phyloP scores from a whole-genome alignment of 2,113 vertebrate species.

The Pelecanus crispus region DNA sequence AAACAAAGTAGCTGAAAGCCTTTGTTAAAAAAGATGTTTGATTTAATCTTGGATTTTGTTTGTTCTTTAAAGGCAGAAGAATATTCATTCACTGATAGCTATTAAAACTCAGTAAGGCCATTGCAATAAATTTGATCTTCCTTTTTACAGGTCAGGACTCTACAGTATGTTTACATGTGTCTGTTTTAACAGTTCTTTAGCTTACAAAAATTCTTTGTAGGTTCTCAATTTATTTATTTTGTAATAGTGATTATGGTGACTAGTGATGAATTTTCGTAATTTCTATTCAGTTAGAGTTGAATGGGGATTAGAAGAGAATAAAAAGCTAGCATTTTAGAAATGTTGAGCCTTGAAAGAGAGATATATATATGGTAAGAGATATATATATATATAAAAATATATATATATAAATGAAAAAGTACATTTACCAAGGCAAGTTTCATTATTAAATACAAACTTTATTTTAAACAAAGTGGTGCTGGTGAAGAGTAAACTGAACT shows the following conservation, averaged over 20 bases:
- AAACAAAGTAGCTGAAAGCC: background rate
- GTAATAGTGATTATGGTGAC: background rate
- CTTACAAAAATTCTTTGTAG: background rate
- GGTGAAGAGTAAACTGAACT: background rate
- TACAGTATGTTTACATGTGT: background rate
- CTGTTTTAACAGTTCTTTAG: background rate
- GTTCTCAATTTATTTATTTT: background rate
- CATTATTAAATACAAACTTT: background rate
- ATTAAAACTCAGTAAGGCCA: background rate
- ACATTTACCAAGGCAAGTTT: background rate
- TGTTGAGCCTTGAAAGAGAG: background rate
- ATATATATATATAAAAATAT: too few relatives aligned
- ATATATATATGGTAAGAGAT: too few relatives aligned
- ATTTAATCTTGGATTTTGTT: background rate
- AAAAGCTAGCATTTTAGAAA: background rate
- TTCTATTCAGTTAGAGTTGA: background rate
- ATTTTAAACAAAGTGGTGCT: background rate
- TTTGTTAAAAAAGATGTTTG: accelerated
- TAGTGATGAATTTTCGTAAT: background rate
- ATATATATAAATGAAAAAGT: background rate
- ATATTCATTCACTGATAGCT: background rate
- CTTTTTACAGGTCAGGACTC: background rate
- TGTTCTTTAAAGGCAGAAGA: background rate
- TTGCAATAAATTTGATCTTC: background rate
- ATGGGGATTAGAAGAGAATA: background rate